These are phyloP conservation scores for Barypeithes pellucidus DNA, from an alignment of 2,888 invertebrate genomes.

Conservation along the genomic window DNA sequence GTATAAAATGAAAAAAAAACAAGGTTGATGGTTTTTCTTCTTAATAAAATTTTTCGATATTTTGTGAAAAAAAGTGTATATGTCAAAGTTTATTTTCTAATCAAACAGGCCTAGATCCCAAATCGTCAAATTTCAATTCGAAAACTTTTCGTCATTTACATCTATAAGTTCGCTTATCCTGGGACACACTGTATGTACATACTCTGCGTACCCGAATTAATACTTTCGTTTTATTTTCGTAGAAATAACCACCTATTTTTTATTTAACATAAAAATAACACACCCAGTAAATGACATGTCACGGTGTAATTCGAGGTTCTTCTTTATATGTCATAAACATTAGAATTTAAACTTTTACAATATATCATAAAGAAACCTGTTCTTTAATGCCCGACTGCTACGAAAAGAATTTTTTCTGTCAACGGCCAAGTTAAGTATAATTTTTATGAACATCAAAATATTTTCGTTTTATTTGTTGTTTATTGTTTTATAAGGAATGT, in stretches of 20 bases:
- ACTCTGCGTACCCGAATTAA: no score
- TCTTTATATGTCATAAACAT: conserved; percentile 7
- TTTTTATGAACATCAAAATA: conserved; percentile 9
- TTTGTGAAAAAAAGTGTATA: no score
- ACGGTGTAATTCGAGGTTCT: conserved; percentile 1
- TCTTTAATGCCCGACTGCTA: background rate
- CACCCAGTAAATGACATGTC: background rate
- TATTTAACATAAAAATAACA: background rate
- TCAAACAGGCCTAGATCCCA: no score
- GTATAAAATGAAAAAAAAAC: no score
- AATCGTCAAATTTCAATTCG: no score
- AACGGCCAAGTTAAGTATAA: conserved; percentile 6
- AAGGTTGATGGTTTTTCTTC: no score
- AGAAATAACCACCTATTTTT: background rate
- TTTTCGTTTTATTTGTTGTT: background rate
- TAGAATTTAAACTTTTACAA: conserved; percentile 7
- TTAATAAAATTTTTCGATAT: no score
- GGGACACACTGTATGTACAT: no score
- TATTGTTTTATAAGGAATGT: background rate
- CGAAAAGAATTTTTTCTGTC: conserved; percentile 15
- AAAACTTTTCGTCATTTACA: no score
- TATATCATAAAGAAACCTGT: conserved; percentile 14
- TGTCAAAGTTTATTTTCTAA: no score
- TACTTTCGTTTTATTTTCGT: background rate
- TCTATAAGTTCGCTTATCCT: no score